Evolutionary conservation across 2,113 vertebrate species (phyloP).

Genomic region (Lampris incognitus): DNA sequence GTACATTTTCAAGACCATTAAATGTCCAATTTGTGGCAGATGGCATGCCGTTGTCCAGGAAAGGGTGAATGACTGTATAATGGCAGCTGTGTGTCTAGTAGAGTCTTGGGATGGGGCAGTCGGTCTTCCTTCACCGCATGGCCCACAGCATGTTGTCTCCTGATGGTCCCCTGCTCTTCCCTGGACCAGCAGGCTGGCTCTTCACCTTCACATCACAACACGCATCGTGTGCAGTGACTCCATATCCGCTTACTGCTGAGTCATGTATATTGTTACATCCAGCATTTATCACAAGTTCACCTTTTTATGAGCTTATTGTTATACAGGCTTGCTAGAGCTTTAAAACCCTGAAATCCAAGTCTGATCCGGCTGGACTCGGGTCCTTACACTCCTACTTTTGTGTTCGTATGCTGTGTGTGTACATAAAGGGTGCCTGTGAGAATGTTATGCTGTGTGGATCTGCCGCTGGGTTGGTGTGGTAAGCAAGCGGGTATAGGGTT

Average conservation of each 20-base stretch:
- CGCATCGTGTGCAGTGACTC: neutral
- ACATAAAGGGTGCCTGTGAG: slow-evolving; percentile 61
- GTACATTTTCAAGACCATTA: neutral
- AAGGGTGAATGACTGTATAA: neutral
- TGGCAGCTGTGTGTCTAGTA: slow-evolving; percentile 31
- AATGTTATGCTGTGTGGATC: slow-evolving; percentile 53
- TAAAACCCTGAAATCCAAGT: no score
- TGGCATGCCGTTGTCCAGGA: neutral
- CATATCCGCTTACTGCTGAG: neutral
- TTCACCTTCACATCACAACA: slow-evolving; percentile 54
- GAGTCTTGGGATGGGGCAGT: slow-evolving; percentile 50
- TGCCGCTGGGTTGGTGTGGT: slow-evolving; percentile 6
- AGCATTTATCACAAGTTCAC: no score
- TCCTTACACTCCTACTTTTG: neutral
- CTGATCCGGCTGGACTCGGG: no score
- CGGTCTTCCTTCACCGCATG: slow-evolving; percentile 29
- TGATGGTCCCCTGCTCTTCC: slow-evolving; percentile 12
- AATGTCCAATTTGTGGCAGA: neutral
- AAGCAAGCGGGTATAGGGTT: accelerated
- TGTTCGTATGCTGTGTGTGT: neutral
- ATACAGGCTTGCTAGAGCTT: no score
- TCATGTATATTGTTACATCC: no score
- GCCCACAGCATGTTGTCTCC: slow-evolving; percentile 50
- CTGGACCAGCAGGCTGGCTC: neutral
- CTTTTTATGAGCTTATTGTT: no score